phyloP scores from a whole-genome alignment of 2,888 invertebrate species.

The Aphelenchoides bicaudatus region DNA sequence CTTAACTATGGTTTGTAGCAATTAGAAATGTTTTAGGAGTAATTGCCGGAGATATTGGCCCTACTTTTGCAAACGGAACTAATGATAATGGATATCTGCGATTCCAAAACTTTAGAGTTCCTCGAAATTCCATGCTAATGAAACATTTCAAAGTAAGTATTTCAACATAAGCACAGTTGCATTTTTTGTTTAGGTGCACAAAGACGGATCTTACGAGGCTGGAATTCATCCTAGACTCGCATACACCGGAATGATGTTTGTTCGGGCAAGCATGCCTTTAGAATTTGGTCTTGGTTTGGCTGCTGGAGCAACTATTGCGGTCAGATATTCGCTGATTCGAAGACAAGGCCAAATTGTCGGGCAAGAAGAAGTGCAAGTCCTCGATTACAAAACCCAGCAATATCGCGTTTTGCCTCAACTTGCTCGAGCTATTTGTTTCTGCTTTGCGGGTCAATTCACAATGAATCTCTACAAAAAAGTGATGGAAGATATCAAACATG shows the following conservation, averaged over 20 bases:
- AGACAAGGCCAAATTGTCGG: slow-evolving; percentile 77
- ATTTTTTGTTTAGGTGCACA: slow-evolving; percentile 45
- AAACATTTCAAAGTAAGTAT: slow-evolving; percentile 76
- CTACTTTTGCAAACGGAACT: slow-evolving; percentile 61
- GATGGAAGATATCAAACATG: too few species aligned
- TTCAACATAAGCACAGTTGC: background rate
- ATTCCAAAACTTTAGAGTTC: slow-evolving; percentile 80
- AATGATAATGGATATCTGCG: slow-evolving; percentile 89
- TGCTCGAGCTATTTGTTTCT: slow-evolving; percentile 75
- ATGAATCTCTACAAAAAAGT: background rate
- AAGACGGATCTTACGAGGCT: slow-evolving; percentile 59
- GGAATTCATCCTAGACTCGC: slow-evolving; percentile 26
- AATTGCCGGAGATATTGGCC: slow-evolving; percentile 87
- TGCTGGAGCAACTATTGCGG: slow-evolving; percentile 82
- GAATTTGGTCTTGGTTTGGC: slow-evolving; percentile 76
- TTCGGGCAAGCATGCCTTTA: slow-evolving; percentile 77
- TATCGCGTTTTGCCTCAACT: slow-evolving; percentile 76
- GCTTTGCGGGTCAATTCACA: slow-evolving; percentile 64
- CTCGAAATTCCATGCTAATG: slow-evolving; percentile 84
- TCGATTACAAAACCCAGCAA: slow-evolving; percentile 90
- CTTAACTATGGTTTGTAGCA: background rate
- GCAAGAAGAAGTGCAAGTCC: slow-evolving; percentile 79
- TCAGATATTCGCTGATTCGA: slow-evolving; percentile 82
- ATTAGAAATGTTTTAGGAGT: slow-evolving; percentile 63
- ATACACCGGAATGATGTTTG: slow-evolving; percentile 78